A percentile compares a stretch with the other conserved stretches of the same genome.
These are phyloP conservation scores for Peribatodes rhomboidaria DNA, from an alignment of 2,888 invertebrate species.

Conservation along the genomic window DNA sequence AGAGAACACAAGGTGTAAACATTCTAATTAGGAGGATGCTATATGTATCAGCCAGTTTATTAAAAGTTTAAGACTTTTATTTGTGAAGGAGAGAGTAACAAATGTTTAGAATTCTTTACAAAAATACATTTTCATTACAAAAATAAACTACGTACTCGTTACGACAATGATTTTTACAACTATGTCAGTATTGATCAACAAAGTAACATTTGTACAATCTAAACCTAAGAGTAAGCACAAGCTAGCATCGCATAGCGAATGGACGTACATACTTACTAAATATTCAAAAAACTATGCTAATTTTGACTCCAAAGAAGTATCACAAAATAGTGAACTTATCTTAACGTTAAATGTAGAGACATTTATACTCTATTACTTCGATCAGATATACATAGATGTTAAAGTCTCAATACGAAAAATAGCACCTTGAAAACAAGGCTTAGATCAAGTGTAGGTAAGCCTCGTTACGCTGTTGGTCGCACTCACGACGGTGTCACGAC, in stretches of 20 bases:
- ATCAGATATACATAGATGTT: too few species aligned
- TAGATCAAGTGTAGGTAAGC: too few species aligned
- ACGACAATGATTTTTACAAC: slow-evolving; percentile 2
- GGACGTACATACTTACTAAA: slow-evolving; percentile 9
- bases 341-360: too few species aligned
- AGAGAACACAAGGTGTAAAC: background rate
- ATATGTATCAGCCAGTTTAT: background rate
- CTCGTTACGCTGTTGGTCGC: too few species aligned
- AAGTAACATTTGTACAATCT: background rate
- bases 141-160: slow-evolving; percentile 29
- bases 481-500: too few species aligned
- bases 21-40: background rate
- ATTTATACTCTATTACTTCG: too few species aligned
- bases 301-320: slow-evolving; percentile 52
- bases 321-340: slow-evolving; percentile 58
- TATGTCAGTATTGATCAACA: background rate
- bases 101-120: slow-evolving; percentile 18
- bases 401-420: too few species aligned
- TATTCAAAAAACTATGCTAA: slow-evolving; percentile 46
- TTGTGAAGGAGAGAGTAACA: slow-evolving; percentile 21
- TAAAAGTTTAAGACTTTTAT: slow-evolving; percentile 1
- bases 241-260: slow-evolving; percentile 17
- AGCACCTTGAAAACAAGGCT: too few species aligned
- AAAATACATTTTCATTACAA: slow-evolving; percentile 32
- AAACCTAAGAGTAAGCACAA: background rate